These are phyloP conservation scores for Brachylomia viminalis DNA, from an alignment of 2,888 invertebrate species.

Conservation along the genomic window DNA sequence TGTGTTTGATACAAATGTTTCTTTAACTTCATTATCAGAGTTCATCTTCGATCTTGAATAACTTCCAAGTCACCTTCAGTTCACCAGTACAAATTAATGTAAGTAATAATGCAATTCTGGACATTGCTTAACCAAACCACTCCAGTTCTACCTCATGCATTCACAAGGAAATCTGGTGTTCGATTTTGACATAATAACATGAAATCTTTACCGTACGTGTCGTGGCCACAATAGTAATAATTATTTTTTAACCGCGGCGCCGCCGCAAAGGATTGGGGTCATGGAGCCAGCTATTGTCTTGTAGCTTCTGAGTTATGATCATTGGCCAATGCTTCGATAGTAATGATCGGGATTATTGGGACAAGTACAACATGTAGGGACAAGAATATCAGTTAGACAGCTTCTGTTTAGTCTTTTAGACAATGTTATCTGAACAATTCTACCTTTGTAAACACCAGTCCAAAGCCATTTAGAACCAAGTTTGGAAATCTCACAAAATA, in stretches of 20 bases:
- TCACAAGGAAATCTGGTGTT: slow-evolving; percentile 50
- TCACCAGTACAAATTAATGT: background rate
- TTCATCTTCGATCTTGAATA: slow-evolving; percentile 6
- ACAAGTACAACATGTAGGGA: no score
- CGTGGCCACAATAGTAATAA: slow-evolving; percentile 63
- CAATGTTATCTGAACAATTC: background rate
- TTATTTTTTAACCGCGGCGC: slow-evolving; percentile 65
- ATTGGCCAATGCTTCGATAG: slow-evolving; percentile 62
- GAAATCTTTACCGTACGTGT: slow-evolving; percentile 57
- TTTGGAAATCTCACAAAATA: slow-evolving; percentile 2
- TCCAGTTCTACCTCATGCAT: slow-evolving; percentile 24
- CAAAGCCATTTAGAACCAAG: background rate
- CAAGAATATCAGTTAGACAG: background rate
- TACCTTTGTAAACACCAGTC: background rate
- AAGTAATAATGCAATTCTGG: background rate
- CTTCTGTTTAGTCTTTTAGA: slow-evolving; percentile 12
- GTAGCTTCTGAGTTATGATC: slow-evolving; percentile 62
- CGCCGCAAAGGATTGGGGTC: slow-evolving; percentile 68
- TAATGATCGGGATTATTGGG: slow-evolving; percentile 52
- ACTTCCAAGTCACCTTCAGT: background rate
- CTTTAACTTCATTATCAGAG: background rate
- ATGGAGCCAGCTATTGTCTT: slow-evolving; percentile 68
- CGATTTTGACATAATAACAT: slow-evolving; percentile 47
- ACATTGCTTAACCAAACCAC: slow-evolving; percentile 38
- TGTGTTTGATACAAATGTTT: background rate